phyloP scores from a whole-genome alignment of 1,140 invertebrate species.

The Monochamus saltuarius region DNA sequence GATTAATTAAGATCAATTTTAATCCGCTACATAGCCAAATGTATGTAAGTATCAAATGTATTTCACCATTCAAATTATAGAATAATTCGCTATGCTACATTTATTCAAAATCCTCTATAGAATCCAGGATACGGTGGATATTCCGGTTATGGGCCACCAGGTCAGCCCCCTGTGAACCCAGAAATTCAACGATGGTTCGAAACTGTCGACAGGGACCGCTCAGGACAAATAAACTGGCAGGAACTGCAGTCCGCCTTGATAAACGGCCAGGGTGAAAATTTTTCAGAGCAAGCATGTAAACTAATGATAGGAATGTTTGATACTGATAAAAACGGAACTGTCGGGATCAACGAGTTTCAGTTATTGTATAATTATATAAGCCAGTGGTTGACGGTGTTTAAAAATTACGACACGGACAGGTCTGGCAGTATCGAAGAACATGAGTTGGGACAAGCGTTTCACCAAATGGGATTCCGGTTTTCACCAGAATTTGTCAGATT shows the following conservation, averaged over 20 bases:
- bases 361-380: conserved; percentile 87
- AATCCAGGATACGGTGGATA: background rate
- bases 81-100: no score
- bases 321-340: conserved; percentile 76
- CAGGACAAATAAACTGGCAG: conserved; percentile 73
- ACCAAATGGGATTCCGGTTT: conserved; percentile 87
- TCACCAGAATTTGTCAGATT: conserved; percentile 75
- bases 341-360: conserved; percentile 83
- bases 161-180: conserved; percentile 51
- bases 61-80: no score
- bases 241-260: conserved; percentile 83
- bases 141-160: background rate
- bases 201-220: conserved; percentile 78
- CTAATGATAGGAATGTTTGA: conserved; percentile 94
- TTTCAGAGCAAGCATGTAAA: conserved; percentile 80
- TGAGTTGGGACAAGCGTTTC: conserved; percentile 72
- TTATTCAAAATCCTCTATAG: no score
- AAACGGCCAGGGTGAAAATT: conserved; percentile 83
- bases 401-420: conserved; percentile 77
- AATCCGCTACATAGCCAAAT: no score
- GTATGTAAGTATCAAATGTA: no score
- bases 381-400: conserved; percentile 83
- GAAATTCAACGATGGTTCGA: conserved; percentile 80
- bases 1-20: no score
- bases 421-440: conserved; percentile 80